Evolutionary conservation across 2,888 invertebrate genomes (phyloP), one percentile per base, ranked within the genome.

Genomic region (Cheilosia impressa): DNA sequence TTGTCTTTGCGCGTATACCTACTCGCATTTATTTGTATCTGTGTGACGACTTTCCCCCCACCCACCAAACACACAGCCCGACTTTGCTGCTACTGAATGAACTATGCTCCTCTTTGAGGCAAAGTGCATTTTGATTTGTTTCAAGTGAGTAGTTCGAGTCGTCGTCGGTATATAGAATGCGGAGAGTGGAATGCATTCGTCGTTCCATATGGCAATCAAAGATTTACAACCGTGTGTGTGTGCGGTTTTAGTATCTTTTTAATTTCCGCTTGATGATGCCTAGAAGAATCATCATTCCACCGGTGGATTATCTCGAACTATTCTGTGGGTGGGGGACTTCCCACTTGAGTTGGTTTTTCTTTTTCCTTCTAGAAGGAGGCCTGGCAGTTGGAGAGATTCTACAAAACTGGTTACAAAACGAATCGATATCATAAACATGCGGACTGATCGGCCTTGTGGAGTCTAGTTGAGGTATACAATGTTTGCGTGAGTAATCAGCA

Each of bases 101-200:
- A 63, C 68, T 83, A 73, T 69, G 73, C 50, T 68, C 34, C 72
- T 69, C 68, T 63, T 45, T 43, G 55, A 60, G 62, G 27, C 34
- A 53, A 68, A 78, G 78, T 83, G 63, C 83, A 83, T 83, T 79
- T 84, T 84, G 79, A 84, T 79, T 84, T 84, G 83, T 53, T 66
- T 84, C 83, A 84, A 84, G 83, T 79, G 79, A 84, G 52, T 73
- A 69, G 57, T 62, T 41, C 71, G n/a, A 15, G 63, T 57, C 38
- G 43, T 63, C 34, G 53, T 17, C 55, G n/a, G 9, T 60, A 5
- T 79, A 63, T 66, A 34, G 53, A 47, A 53, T 66, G 58, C 13
- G 60, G 66, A 17, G 60, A 60, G n/a, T 69, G 68, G 77, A 77
- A 77, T 69, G 76, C 68, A 69, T 68, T 76, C 6, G 68, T 5